These are phyloP conservation scores for Martes flavigula DNA, from an alignment of 2,797 vertebrate genomes.

Conservation along the genomic window DNA sequence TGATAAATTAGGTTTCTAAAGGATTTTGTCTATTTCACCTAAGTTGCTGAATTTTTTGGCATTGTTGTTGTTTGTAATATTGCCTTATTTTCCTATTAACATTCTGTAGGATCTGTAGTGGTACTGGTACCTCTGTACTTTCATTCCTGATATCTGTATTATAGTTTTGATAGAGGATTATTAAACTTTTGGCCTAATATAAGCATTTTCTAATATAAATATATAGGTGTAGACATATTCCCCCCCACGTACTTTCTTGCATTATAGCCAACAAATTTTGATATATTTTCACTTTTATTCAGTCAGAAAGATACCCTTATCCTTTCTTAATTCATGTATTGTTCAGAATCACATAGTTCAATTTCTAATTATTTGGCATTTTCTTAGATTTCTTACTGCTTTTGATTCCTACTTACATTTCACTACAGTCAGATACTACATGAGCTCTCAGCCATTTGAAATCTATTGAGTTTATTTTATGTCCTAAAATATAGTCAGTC, in stretches of 20 bases:
- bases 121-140: no score
- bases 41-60: neutral
- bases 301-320: neutral
- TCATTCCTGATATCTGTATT: neutral
- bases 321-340: neutral
- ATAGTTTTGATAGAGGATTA: neutral
- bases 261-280: neutral
- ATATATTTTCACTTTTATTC: neutral
- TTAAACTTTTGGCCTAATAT: neutral
- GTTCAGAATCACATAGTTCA: neutral
- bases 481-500: neutral
- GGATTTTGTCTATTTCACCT: neutral
- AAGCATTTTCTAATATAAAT: neutral
- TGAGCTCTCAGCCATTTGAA: neutral
- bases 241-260: neutral
- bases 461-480: neutral
- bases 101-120: neutral
- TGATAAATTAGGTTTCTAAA: neutral
- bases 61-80: neutral
- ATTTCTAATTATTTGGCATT: neutral
- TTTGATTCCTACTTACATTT: neutral
- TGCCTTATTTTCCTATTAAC: neutral
- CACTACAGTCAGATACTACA: neutral
- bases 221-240: neutral
- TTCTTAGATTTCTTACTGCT: neutral